Conservation (phyloP, 2,113 vertebrate genomes). For the Nothobranchius furzeri region DNA sequence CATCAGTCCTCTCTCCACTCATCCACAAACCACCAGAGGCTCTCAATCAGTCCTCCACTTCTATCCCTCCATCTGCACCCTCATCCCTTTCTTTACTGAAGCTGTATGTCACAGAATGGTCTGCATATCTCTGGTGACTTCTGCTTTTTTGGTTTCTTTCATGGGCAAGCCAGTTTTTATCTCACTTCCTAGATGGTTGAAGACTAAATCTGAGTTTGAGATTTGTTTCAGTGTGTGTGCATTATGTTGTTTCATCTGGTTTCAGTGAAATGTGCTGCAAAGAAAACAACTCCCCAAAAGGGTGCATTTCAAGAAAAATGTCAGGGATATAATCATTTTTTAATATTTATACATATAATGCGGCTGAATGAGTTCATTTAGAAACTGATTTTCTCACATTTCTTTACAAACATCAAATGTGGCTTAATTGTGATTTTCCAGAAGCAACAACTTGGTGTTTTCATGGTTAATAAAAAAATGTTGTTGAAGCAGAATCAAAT, state of each 20-base stretch:
- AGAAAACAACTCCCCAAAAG: background rate
- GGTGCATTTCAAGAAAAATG: background rate
- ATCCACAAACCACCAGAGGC: constrained; percentile 53
- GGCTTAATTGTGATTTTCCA: background rate
- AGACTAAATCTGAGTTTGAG: background rate
- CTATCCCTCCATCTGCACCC: constrained; percentile 13
- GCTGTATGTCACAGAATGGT: constrained; percentile 10
- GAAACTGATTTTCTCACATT: background rate
- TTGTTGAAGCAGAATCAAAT: constrained; percentile 1
- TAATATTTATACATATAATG: background rate
- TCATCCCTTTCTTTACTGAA: constrained; percentile 25
- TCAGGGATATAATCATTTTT: background rate
- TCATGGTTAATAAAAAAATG: constrained; percentile 4
- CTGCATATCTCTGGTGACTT: constrained; percentile 6
- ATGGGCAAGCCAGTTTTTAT: background rate
- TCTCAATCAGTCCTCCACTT: constrained; percentile 36
- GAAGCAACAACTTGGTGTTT: constrained; percentile 1
- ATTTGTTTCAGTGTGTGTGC: background rate
- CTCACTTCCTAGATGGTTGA: background rate
- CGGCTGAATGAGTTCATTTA: background rate
- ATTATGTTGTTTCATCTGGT: background rate
- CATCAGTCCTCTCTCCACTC: constrained; percentile 53
- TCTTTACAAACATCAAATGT: background rate
- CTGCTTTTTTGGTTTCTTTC: background rate
- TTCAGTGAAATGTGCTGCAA: background rate